Evolutionary conservation across 2,888 invertebrate genomes (phyloP).

Genomic region (Caenorhabditis wallacei): DNA sequence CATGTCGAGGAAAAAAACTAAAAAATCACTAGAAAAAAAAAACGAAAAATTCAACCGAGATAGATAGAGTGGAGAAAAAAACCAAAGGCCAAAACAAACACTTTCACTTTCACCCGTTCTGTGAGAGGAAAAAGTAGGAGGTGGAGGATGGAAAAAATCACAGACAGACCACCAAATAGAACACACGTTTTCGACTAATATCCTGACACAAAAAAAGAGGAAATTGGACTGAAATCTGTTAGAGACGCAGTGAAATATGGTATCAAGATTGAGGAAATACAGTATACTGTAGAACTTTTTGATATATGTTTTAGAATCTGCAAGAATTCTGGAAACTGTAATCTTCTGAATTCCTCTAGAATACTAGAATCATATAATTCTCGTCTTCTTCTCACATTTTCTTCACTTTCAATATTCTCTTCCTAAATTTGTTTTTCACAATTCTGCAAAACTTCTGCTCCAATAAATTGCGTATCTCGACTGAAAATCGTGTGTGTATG

Average conservation of each 20-base stretch:
- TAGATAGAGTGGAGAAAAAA: conserved; percentile 2
- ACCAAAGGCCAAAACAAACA: conserved; percentile 54
- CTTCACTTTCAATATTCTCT: too few species aligned
- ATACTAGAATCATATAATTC: too few species aligned
- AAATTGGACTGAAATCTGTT: conserved; percentile 8
- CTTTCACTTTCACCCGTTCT: conserved; percentile 47
- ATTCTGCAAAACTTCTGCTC: neutral
- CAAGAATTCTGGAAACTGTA: too few species aligned
- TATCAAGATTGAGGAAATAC: neutral
- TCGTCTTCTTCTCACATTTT: too few species aligned
- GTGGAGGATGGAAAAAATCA: conserved; percentile 30
- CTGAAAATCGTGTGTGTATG: conserved; percentile 4
- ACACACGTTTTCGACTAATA: conserved; percentile 17
- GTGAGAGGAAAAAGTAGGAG: conserved; percentile 28
- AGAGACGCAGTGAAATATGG: conserved; percentile 3
- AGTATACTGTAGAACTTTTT: neutral
- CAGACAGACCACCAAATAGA: conserved; percentile 31
- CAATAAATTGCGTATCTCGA: neutral
- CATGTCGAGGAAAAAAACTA: neutral
- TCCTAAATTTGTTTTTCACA: neutral
- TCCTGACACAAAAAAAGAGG: neutral
- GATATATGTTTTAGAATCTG: too few species aligned
- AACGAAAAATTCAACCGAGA: neutral
- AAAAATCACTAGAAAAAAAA: neutral
- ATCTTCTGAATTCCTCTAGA: too few species aligned